Evolutionary conservation across 2,113 vertebrate genomes (phyloP), one percentile per base, ranked within the genome.

Genomic region (Anseranas semipalmata): DNA sequence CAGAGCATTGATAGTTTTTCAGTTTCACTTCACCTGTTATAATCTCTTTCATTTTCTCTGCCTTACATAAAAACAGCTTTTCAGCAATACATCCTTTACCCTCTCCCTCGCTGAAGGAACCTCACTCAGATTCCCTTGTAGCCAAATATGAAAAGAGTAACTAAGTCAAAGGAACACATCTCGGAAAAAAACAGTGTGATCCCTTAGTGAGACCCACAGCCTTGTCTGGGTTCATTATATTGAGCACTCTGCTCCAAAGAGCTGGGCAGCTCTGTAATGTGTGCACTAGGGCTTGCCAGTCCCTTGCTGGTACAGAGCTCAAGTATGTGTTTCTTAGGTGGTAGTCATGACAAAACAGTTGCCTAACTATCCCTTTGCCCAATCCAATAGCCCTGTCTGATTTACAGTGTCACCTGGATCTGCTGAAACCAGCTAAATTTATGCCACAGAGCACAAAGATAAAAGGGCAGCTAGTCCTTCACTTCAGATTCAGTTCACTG

Each of bases 211-310:
- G 41, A n/a, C 25, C 43, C 33, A 60, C 10, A 76, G 19, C 33
- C 17, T 45, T 58, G 53, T 25, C 33, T 45, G 33, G 30, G 20
- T 58, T 58, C 41, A 75, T 75, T 45, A 73, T 35, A 37, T 7
- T 6, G 32, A 19, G 17, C 0, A 0, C 10, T n/a, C 7, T 15
- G 18, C 6, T 66, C 15, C 15, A 32, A 79, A 55, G 3, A 32
- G 3, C 25, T 43, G 37, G 63, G 15, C 15, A 39, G 30, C 25
- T 83, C 24, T 81, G 41, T 32, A 46, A 10, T 1, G 5, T 33
- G 17, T 2, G 3, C n/a, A 7, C 8, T 2, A 6, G 15, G 22
- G 30, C 6, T 67, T 7, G 53, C 2, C 2, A 45, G 27, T 84
- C 4, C 4, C 15, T 78, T 62, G 3, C 21, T 81, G 9, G 11